Conservation (phyloP, 2,797 vertebrate species). For the Eulemur albifrons region DNA sequence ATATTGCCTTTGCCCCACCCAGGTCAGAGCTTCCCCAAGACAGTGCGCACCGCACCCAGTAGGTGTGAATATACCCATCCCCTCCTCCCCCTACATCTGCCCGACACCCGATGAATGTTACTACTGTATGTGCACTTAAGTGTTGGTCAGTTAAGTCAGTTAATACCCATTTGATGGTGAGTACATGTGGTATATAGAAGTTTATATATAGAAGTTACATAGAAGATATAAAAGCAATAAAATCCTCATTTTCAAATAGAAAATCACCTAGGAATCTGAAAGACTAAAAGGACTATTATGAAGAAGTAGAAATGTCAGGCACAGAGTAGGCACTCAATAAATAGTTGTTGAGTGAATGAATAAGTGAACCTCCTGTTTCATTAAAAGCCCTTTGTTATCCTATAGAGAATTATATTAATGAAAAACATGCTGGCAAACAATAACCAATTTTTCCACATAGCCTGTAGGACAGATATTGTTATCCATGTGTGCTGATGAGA, state of each 20-base stretch:
- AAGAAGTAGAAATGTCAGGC: background rate
- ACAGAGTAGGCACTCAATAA: background rate
- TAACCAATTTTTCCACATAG: background rate
- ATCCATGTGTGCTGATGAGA: background rate
- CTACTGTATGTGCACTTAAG: no score
- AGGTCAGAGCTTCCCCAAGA: no score
- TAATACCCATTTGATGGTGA: no score
- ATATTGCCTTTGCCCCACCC: no score
- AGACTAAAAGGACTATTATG: background rate
- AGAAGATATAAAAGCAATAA: background rate
- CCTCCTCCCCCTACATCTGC: no score
- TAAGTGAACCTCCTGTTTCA: background rate
- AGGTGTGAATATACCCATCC: no score
- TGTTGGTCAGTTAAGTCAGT: no score
- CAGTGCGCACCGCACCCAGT: no score
- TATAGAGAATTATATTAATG: background rate
- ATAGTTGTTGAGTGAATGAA: background rate
- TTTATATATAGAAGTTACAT: background rate
- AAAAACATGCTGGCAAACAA: background rate
- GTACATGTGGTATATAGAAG: background rate
- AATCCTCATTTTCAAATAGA: background rate
- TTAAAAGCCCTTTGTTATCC: background rate
- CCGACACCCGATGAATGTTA: no score
- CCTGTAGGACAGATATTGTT: background rate
- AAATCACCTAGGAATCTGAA: background rate